phyloP scores from a whole-genome alignment of 2,113 vertebrate genomes.

The Apeltes quadracus region DNA sequence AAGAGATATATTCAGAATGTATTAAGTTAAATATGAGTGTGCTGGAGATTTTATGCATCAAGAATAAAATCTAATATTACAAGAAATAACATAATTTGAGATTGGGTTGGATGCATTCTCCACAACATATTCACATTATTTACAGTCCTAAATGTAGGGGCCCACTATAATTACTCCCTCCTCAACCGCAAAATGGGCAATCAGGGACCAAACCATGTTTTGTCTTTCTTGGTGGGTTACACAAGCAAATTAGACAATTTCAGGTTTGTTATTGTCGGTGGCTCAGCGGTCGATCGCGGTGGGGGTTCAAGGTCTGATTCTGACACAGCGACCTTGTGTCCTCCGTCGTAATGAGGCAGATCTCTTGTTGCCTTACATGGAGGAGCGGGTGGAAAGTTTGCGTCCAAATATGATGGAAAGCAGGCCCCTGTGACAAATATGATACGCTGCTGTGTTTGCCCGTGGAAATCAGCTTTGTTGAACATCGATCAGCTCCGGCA shows the following conservation, averaged over 20 bases:
- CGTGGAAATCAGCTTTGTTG: slow-evolving; percentile 31
- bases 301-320: slow-evolving; percentile 47
- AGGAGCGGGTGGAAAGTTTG: slow-evolving; percentile 28
- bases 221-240: slow-evolving; percentile 11
- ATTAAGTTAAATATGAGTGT: not conserved
- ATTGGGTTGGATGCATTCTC: not conserved
- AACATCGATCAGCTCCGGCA: slow-evolving; percentile 24
- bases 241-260: slow-evolving; percentile 17
- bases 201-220: slow-evolving; percentile 3
- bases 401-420: slow-evolving; percentile 41
- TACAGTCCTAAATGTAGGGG: not conserved
- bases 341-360: slow-evolving; percentile 28
- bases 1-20: not conserved
- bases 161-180: slow-evolving; percentile 33
- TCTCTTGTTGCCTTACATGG: slow-evolving; percentile 28
- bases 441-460: slow-evolving; percentile 17
- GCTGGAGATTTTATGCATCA: not conserved
- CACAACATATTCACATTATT: not conserved
- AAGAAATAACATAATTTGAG: not conserved
- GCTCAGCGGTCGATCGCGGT: slow-evolving; percentile 25
- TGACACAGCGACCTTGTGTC: slow-evolving; percentile 12
- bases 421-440: slow-evolving; percentile 33
- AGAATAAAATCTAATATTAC: not conserved
- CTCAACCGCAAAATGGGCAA: slow-evolving; percentile 25
- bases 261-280: slow-evolving; percentile 48